Conservation (phyloP, 2,888 invertebrate species). For the Gryllus longicercus region DNA sequence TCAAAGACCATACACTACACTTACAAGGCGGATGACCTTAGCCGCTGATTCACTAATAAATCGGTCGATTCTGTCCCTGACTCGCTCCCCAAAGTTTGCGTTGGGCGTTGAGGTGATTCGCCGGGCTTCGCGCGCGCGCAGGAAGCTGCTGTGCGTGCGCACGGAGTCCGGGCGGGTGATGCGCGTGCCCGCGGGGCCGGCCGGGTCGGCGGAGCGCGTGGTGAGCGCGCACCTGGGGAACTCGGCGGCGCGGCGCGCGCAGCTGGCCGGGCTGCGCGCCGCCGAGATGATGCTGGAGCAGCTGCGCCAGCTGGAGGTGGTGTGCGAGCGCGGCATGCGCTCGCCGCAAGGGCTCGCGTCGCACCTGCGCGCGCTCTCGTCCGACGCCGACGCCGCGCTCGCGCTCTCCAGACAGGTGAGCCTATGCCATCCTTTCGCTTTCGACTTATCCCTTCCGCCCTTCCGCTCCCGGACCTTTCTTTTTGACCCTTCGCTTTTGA, state of each 20-base stretch:
- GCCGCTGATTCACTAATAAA: too few relatives aligned
- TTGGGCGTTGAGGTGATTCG: too few relatives aligned
- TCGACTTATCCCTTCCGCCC: too few relatives aligned
- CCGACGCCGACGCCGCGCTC: not conserved
- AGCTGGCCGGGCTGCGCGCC: not conserved
- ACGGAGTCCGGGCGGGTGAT: not conserved
- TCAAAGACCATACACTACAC: too few relatives aligned
- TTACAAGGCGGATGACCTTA: too few relatives aligned
- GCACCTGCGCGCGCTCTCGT: not conserved
- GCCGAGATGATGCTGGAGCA: not conserved
- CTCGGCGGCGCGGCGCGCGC: not conserved
- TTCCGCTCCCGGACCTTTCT: too few relatives aligned
- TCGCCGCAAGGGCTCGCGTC: not conserved
- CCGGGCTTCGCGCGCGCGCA: not conserved
- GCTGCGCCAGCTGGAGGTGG: not conserved
- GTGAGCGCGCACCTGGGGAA: not conserved
- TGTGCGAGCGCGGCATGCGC: not conserved
- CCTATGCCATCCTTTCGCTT: too few relatives aligned
- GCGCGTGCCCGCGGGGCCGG: not conserved
- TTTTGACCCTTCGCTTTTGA: too few relatives aligned
- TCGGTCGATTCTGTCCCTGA: too few relatives aligned
- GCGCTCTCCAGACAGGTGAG: not conserved
- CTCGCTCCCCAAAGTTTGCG: too few relatives aligned
- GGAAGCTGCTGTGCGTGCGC: not conserved
- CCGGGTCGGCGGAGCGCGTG: not conserved